Conservation (phyloP, 2,113 vertebrate species). For the Halcyon senegalensis region DNA sequence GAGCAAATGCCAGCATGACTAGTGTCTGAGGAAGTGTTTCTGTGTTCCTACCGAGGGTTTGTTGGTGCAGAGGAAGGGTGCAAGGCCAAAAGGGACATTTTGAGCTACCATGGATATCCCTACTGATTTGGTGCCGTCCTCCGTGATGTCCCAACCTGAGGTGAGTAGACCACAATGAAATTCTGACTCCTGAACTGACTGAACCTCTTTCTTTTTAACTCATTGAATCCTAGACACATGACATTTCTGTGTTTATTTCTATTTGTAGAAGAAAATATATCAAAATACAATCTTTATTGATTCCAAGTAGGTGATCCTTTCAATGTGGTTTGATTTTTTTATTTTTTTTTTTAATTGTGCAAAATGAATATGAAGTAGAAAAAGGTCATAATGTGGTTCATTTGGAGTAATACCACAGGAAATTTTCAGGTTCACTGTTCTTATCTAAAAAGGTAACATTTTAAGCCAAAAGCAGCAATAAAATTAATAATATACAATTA, state of each 20-base stretch:
- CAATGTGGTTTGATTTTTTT: neutral
- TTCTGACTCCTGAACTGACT: neutral
- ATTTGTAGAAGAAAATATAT: neutral
- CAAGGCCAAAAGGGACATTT: neutral
- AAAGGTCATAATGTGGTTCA: neutral
- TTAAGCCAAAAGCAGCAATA: neutral
- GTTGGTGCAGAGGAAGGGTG: neutral
- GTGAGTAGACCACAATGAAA: neutral
- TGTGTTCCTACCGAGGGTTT: neutral
- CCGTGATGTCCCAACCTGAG: slow-evolving; percentile 72
- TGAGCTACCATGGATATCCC: slow-evolving; percentile 62
- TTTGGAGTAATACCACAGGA: neutral
- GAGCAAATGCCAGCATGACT: slow-evolving; percentile 68
- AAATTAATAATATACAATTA: neutral
- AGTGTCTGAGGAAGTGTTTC: slow-evolving; percentile 42
- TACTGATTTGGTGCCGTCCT: slow-evolving; percentile 41
- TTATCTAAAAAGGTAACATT: neutral
- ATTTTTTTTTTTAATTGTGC: neutral
- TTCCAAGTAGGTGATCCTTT: neutral
- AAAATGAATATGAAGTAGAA: neutral
- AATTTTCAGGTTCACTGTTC: neutral
- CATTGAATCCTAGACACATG: neutral
- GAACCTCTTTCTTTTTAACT: neutral
- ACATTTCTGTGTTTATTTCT: neutral
- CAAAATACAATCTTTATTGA: neutral